Base-by-base conservation (phyloP, 2,797 vertebrate species). In the Simalia tracyae region DNA sequence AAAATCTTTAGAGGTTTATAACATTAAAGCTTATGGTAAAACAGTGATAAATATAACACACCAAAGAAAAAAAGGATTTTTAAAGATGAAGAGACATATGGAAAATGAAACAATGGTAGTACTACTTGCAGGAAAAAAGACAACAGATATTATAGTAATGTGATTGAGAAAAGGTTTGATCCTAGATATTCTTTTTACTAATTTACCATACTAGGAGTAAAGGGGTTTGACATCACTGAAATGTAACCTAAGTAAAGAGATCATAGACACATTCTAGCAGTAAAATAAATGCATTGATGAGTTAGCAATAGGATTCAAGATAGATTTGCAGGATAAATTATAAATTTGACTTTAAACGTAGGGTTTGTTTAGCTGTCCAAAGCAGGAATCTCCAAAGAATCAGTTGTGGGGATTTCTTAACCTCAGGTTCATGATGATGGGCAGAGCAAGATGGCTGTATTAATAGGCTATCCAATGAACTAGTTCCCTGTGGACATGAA, bases 1-100 rank as follows among this genome's bases (percentile, higher is more conserved):
- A 68, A 90, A 92, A 54, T 63, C 92, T 92, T 90, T 17, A 63
- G 89, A 60, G 56, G 54, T 26, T 89, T 84, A 72, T 68, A 89
- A 42, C 31, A 24, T 87, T 86, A n/a, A 42, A 57, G 24, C 46
- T 84, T 76, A 90, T 87, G n/a, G 57, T 63, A 90, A 81, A 76
- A 68, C 24, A 28, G 64, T 54, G 17, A 87, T 61, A 90, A 89
- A 42, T 66, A 81, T 72, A 89, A 61, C 76, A 66, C 31, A 86
- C 22, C 14, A 76, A 86, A n/a, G 36, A 87, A 76, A 28, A 86
- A 36, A 56, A 81, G 57, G n/a, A 15, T 61, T 68, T 63, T 92
- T 89, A 86, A 68, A 89, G 36, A 24, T 15, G 19, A 2, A 3
- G 2, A 26, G 1, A 4, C 31, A 50, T n/a, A 42, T 31, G 6